Conservation (phyloP, 2,113 vertebrate genomes). For the Thermophis baileyi region DNA sequence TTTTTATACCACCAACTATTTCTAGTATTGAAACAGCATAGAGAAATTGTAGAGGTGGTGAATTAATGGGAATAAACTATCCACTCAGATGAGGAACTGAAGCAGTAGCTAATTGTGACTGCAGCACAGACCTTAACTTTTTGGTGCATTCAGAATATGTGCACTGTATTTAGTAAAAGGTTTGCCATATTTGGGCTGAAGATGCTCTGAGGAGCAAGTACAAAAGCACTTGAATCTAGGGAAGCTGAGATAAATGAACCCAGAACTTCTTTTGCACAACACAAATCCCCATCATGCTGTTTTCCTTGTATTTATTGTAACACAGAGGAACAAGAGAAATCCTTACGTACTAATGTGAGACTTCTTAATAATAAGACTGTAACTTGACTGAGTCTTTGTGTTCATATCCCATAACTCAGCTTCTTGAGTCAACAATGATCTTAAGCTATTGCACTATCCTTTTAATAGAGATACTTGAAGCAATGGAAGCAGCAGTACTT, state of each 20-base stretch:
- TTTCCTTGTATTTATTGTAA: neutral
- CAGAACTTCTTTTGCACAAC: neutral
- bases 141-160: neutral
- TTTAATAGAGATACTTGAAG: neutral
- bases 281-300: neutral
- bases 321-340: neutral
- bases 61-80: neutral
- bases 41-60: neutral
- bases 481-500: neutral
- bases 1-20: neutral
- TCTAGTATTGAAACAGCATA: neutral
- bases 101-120: neutral
- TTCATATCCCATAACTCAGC: neutral
- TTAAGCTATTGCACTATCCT: neutral
- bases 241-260: neutral
- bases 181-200: neutral
- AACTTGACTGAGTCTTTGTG: neutral
- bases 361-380: neutral
- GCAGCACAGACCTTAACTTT: neutral
- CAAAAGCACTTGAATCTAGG: neutral
- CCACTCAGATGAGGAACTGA: neutral
- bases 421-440: neutral
- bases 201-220: neutral
- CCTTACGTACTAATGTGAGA: neutral
- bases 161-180: neutral